Percentiles rank a stretch among this genome's conserved stretches.
Evolutionary conservation across 2,888 invertebrate genomes (phyloP).

Genomic region (Limnephilus lunatus): DNA sequence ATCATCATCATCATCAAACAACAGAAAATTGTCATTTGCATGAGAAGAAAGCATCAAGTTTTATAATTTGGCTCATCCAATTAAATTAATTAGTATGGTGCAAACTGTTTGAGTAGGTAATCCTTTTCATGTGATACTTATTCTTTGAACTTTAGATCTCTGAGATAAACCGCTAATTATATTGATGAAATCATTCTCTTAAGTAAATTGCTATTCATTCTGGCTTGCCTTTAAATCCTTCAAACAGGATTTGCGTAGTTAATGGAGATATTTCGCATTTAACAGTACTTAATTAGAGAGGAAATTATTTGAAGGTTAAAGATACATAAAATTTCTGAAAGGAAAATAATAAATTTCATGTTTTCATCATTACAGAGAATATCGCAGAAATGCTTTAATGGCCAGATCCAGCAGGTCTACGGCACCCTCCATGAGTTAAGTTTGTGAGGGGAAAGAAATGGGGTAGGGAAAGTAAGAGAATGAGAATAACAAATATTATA

Average conservation of each 20-base stretch:
- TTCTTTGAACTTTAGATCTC: not conserved
- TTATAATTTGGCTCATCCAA: not conserved
- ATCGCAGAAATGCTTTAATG: not conserved
- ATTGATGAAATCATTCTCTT: not conserved
- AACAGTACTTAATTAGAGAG: not conserved
- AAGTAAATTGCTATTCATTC: not conserved
- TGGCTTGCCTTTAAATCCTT: not conserved
- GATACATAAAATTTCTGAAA: not conserved
- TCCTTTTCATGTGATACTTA: not conserved
- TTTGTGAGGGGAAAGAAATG: not conserved
- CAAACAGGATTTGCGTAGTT: too few relatives aligned
- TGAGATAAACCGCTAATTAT: not conserved
- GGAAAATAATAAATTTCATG: not conserved
- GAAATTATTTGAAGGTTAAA: too few relatives aligned
- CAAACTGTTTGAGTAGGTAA: not conserved
- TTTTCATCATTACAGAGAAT: not conserved
- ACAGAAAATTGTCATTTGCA: not conserved
- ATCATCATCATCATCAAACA: too few relatives aligned
- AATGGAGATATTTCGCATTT: not conserved
- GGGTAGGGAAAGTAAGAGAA: not conserved
- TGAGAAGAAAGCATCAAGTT: not conserved
- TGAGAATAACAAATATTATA: not conserved
- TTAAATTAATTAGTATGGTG: not conserved
- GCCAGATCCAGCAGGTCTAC: not conserved
- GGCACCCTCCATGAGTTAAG: not conserved